Evolutionary conservation across 2,888 invertebrate species (phyloP).

Genomic region (Cheilosia vulpina): DNA sequence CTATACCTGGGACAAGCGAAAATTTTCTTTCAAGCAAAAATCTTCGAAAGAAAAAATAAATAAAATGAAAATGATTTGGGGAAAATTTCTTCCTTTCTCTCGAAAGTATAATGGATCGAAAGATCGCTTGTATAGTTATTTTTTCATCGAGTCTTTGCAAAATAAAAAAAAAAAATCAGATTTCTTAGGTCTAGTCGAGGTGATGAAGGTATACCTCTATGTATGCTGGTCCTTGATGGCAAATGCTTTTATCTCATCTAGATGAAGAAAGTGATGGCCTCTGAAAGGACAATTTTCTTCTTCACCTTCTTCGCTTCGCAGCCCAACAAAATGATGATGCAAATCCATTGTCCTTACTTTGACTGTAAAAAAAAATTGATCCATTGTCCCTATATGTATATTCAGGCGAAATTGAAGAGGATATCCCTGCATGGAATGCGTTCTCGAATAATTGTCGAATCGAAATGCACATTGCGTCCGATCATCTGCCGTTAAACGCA

Average conservation of each 20-base stretch:
- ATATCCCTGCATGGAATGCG: slow-evolving; percentile 40
- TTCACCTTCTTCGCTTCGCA: slow-evolving; percentile 41
- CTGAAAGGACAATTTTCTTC: slow-evolving; percentile 45
- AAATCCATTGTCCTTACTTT: slow-evolving; percentile 65
- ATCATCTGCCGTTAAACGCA: slow-evolving; percentile 67
- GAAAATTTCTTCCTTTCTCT: slow-evolving; percentile 42
- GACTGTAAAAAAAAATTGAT: slow-evolving; percentile 15
- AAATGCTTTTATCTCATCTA: slow-evolving; percentile 65
- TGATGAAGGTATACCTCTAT: slow-evolving; percentile 15
- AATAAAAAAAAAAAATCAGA: slow-evolving; percentile 44
- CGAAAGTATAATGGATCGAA: slow-evolving; percentile 52
- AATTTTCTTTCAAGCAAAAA: slow-evolving; percentile 27
- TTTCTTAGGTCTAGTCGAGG: slow-evolving; percentile 22
- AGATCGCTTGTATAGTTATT: slow-evolving; percentile 26
- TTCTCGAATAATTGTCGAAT: slow-evolving; percentile 57
- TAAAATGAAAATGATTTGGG: slow-evolving; percentile 50
- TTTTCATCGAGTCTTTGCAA: slow-evolving; percentile 40
- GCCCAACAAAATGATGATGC: slow-evolving; percentile 66
- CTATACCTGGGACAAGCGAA: slow-evolving; percentile 3
- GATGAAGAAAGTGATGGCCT: slow-evolving; percentile 38
- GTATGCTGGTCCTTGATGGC: slow-evolving; percentile 27
- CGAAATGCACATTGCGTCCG: slow-evolving; percentile 60
- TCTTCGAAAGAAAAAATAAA: slow-evolving; percentile 31
- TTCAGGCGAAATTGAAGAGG: slow-evolving; percentile 61
- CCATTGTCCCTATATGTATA: slow-evolving; percentile 61